Conservation (phyloP, 2,113 vertebrate species). For the Aythya baeri region DNA sequence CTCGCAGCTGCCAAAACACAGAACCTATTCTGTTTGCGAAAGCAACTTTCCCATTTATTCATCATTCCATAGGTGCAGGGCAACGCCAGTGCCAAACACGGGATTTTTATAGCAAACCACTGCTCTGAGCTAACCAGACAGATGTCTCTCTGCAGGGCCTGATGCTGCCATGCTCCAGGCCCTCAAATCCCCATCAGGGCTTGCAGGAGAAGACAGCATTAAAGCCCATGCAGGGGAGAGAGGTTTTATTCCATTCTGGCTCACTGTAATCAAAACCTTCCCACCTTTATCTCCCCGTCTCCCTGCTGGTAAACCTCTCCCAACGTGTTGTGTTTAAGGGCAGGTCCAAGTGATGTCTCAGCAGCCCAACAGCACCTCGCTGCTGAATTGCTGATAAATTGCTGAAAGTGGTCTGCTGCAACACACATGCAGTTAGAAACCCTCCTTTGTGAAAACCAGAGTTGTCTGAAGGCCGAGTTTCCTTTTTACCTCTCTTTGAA, state of each 20-base stretch:
- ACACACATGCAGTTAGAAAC: too few relatives aligned
- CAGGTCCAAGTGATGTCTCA: not conserved
- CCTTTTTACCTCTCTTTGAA: conserved; percentile 92
- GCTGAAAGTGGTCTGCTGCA: not conserved
- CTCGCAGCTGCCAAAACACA: not conserved
- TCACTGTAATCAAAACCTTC: rapidly evolving
- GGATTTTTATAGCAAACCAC: not conserved
- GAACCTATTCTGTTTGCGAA: not conserved
- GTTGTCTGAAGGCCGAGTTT: not conserved
- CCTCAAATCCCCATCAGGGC: not conserved
- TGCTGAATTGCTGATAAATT: not conserved
- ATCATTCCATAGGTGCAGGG: not conserved
- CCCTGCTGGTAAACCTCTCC: not conserved
- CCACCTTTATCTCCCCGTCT: not conserved
- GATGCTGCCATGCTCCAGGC: not conserved
- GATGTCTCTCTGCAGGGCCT: not conserved
- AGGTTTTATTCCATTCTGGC: not conserved
- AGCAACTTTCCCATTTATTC: not conserved
- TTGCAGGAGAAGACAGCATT: not conserved
- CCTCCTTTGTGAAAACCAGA: not conserved
- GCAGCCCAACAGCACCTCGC: not conserved
- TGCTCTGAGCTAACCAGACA: not conserved
- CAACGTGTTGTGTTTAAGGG: rapidly evolving
- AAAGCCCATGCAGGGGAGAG: not conserved
- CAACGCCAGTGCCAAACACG: not conserved